A percentile compares a stretch with the other conserved stretches of the same genome.
Conservation (phyloP, 2,113 vertebrate species). For the Ramphastos sulfuratus region DNA sequence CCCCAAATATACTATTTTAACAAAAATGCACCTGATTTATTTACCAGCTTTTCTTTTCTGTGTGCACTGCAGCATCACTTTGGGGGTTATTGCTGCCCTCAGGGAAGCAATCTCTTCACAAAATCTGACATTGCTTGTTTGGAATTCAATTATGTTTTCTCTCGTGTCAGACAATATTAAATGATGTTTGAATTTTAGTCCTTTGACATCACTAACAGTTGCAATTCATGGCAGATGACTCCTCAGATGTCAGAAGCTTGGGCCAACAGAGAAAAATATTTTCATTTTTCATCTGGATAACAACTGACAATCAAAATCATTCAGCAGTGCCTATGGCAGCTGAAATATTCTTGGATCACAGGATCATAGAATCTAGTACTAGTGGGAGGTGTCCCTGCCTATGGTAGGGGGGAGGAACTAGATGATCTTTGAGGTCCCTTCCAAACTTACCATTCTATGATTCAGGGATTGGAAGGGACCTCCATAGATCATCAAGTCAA, state of each 20-base stretch:
- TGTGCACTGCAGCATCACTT: background rate
- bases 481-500: no score
- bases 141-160: conserved; percentile 36
- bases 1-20: background rate
- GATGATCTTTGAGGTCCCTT: no score
- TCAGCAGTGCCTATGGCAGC: background rate
- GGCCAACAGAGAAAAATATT: background rate
- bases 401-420: no score
- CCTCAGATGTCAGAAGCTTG: conserved; percentile 1
- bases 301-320: background rate
- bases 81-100: background rate
- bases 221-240: background rate
- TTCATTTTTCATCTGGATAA: conserved; percentile 1
- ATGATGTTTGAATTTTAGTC: conserved; percentile 12
- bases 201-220: conserved; percentile 3
- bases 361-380: no score
- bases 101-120: background rate
- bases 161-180: conserved; percentile 15
- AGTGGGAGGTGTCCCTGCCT: no score
- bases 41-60: background rate
- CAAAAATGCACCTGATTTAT: background rate
- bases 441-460: no score
- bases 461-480: no score
- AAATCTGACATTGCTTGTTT: conserved; percentile 3
- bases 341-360: background rate